Base-by-base conservation (phyloP, 2,888 invertebrate genomes). In the Polietes domitor region DNA sequence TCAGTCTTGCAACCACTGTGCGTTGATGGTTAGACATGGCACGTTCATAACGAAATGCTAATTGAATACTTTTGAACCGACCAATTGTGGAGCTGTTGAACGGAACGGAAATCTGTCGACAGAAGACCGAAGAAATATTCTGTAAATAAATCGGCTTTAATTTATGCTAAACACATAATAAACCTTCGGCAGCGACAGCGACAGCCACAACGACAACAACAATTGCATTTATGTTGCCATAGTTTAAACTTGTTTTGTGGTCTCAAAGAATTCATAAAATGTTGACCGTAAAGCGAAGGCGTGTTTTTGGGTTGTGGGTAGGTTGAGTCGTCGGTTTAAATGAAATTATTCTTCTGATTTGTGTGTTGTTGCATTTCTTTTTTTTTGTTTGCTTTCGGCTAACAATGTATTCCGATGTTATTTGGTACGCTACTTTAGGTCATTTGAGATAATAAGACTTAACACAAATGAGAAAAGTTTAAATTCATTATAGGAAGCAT, bases 151-250 rank as follows among this genome's bases (percentile, higher is more conserved):
- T 70, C 19, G 6, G 5, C 43, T 80, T 78, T 78, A 77, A 77
- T 70, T 80, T 83, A 83, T 83, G 58, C 80, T 72, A 77, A 76
- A 24, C 83, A 74, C 83, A 53, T 83, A 83, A 68, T 61, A 50
- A 43, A 63, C 58, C 58, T n/a, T 32, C 32, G 32, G 32, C 32
- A 32, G 32, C 32, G 9, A 9, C 32, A 9, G 32, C 32, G 32
- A 32, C 32, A n/a, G 47, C 47, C 15, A 47, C 47, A 47, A 32
- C 32, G 32, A 32, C 4, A 6, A 47, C n/a, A n/a, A 15, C n/a
- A 47, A 47, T 47, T 47, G 47, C n/a, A 2, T 12, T 47, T n/a
- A 47, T 12, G 47, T 47, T 15, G 12, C 7, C 47, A 12, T 47
- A 47, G 47, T 12, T 41, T 12, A 47, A 47, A 47, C 47, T 47